phyloP scores from a whole-genome alignment of 2,888 invertebrate genomes.

The Tanypteryx hageni region DNA sequence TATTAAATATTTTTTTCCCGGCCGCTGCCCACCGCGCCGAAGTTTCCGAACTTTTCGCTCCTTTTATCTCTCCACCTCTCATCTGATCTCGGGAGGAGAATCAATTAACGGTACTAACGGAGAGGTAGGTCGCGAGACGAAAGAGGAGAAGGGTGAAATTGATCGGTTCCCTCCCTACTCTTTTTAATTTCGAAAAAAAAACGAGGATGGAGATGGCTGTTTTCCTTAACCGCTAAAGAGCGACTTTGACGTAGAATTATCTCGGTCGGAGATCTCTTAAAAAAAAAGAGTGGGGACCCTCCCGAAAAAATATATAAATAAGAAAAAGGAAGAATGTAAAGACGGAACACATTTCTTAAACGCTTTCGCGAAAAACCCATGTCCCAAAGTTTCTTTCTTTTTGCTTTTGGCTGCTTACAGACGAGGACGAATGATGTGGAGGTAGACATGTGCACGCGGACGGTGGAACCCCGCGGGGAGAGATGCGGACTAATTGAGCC shows the following conservation, averaged over 20 bases:
- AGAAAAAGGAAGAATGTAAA: no score
- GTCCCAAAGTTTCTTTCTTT: neutral
- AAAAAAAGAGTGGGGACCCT: neutral
- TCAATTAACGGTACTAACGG: neutral
- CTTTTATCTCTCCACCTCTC: no score
- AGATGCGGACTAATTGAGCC: slow-evolving; percentile 53
- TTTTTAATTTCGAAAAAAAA: neutral
- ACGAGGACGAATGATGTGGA: neutral
- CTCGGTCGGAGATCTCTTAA: neutral
- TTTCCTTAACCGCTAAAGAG: neutral
- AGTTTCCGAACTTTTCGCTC: neutral
- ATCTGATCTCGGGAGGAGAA: neutral
- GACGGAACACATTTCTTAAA: neutral
- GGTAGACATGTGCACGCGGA: neutral
- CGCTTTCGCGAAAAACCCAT: neutral
- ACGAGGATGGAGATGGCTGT: no score
- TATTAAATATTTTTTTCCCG: no score
- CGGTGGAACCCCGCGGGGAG: neutral
- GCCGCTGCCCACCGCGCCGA: neutral
- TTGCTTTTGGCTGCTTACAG: neutral
- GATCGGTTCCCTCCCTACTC: neutral
- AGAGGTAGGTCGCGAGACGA: neutral
- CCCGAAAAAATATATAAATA: neutral
- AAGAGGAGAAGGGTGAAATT: neutral
- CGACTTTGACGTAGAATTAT: slow-evolving; percentile 17